Evolutionary conservation across 2,888 invertebrate genomes (phyloP), one percentile per base, ranked within the genome.

Genomic region (Epinotia brunnichana): DNA sequence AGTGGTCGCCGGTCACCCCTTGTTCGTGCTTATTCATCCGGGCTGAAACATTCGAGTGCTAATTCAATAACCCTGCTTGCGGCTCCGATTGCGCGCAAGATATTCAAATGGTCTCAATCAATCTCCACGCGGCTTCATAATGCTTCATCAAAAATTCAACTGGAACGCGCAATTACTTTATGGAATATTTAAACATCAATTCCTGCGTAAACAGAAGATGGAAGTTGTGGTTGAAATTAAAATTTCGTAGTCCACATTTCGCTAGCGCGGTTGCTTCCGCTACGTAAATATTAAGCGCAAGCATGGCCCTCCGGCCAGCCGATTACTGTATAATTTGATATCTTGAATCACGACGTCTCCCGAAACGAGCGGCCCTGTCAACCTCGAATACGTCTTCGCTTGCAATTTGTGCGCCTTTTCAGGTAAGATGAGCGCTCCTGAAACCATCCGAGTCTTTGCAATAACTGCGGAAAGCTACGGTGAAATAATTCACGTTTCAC

Each of bases 51-150:
- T 90, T 90, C 86, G 84, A 83, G 81, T 81, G 83, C 83, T 91
- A 91, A 91, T 88, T 87, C 85, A 88, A 90, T 90, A 88, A 87
- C 79, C 77, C 77, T 76, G 77, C 79, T 81, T 81, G 84, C 81
- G 80, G 82, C 81, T 85, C 85, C 87, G 87, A 88, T 87, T 89
- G 88, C 82, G 85, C 86, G 85, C 87, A 86, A 89, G 87, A 88
- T 89, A 90, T 91, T 90, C 87, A 91, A 92, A 91, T 84, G 81
- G 81, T 88, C 87, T 86, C 89, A 90, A 92, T 92, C 91, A 91
- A 91, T 90, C 86, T 85, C 81, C 85, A 85, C 86, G 83, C 81
- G 81, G 81, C 83, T 89, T 87, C 83, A 86, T 89, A 87, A 88
- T 84, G 85, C 87, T 89, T 87, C 87, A 92, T 92, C 90, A 90